phyloP scores from a whole-genome alignment of 1,140 invertebrate genomes.

The Lepidotrigona ventralis region DNA sequence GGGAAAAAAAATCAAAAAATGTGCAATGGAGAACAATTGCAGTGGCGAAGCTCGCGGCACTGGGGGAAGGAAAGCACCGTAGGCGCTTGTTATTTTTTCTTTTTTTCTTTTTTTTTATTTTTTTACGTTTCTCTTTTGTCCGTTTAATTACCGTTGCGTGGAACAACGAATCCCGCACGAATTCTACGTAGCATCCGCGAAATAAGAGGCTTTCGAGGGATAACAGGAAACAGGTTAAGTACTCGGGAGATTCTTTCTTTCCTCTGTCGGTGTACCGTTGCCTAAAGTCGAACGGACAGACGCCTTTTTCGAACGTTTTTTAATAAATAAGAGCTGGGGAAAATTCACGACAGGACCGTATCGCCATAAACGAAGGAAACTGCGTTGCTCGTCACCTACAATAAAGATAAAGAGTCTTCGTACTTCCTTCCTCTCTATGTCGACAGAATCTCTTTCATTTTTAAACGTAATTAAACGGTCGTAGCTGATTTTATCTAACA shows the following conservation, averaged over 20 bases:
- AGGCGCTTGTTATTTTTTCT: not conserved
- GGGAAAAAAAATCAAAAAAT: constrained; percentile 5
- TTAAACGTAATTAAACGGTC: too few relatives aligned
- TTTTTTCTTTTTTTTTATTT: not conserved
- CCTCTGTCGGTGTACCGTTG: not conserved
- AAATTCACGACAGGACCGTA: not conserved
- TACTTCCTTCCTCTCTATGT: not conserved
- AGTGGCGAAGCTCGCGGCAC: not conserved
- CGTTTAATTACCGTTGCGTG: constrained; percentile 37
- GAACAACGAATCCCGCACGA: constrained; percentile 33
- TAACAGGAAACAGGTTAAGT: constrained; percentile 47
- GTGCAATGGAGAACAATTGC: constrained; percentile 15
- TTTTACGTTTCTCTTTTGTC: constrained; percentile 17
- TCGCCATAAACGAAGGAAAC: not conserved
- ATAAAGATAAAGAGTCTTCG: not conserved
- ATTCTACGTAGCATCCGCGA: constrained; percentile 22
- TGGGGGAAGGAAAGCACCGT: not conserved
- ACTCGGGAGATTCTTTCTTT: constrained; percentile 18
- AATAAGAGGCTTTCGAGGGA: constrained; percentile 35
- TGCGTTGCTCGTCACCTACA: too few relatives aligned
- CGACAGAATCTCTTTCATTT: not conserved
- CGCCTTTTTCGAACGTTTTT: constrained; percentile 7
- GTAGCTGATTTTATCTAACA: too few relatives aligned
- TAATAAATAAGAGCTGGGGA: not conserved
- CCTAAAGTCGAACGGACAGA: constrained; percentile 8